Conservation (phyloP, 1,140 invertebrate species). For the Oryctes rhinoceros region DNA sequence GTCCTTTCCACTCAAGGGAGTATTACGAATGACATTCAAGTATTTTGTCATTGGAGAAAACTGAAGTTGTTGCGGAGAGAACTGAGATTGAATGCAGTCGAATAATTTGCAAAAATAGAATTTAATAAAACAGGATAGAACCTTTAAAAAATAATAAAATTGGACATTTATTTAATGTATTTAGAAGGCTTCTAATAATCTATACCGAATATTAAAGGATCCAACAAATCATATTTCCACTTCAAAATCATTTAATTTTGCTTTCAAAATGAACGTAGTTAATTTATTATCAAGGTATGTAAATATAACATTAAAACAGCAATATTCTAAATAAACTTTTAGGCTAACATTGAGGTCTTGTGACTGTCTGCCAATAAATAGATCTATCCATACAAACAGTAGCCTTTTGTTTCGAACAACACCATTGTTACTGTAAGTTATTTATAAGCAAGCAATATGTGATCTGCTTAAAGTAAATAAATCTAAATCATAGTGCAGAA, state of each 20-base stretch:
- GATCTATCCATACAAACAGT: conserved; percentile 21
- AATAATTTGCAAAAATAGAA: too few relatives aligned
- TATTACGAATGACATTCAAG: too few relatives aligned
- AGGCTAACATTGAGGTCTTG: neutral
- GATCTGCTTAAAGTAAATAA: neutral
- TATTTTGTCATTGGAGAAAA: too few relatives aligned
- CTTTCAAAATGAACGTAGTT: conserved; percentile 40
- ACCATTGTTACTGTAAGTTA: conserved; percentile 43
- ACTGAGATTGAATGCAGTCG: too few relatives aligned
- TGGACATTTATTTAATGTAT: too few relatives aligned
- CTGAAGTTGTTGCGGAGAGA: too few relatives aligned
- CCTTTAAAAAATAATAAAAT: too few relatives aligned
- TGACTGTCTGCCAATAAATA: neutral
- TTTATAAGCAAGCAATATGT: neutral
- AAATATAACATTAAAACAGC: neutral
- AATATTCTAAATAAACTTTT: conserved; percentile 5
- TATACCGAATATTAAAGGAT: too few relatives aligned
- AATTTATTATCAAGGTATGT: conserved; percentile 34
- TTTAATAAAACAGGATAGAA: too few relatives aligned
- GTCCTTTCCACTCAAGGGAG: too few relatives aligned
- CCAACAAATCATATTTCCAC: too few relatives aligned
- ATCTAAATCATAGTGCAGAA: conserved; percentile 69
- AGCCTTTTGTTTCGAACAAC: conserved; percentile 39
- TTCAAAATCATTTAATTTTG: neutral
- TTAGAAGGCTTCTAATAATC: too few relatives aligned